These are phyloP conservation scores for Limnothrissa miodon DNA, from an alignment of 2,113 vertebrate species.

Conservation along the genomic window DNA sequence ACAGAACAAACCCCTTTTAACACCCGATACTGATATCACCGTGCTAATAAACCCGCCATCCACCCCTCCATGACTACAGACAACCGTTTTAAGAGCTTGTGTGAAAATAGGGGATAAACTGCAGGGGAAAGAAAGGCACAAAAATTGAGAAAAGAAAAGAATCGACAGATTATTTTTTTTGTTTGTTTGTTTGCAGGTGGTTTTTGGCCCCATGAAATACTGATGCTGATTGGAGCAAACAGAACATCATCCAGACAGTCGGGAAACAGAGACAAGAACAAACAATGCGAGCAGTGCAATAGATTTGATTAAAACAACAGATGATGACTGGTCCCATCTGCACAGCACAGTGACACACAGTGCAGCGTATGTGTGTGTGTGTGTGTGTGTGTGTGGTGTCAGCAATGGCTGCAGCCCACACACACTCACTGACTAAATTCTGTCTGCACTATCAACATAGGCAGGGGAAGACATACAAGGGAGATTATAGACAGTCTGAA, in stretches of 20 bases:
- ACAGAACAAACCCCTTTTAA: background rate
- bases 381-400: background rate
- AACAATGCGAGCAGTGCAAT: background rate
- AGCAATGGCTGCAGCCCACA: background rate
- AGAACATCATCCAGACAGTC: background rate
- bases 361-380: background rate
- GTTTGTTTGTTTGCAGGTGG: background rate
- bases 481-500: background rate
- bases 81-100: conserved; percentile 66
- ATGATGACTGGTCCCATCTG: background rate
- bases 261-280: background rate
- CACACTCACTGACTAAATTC: background rate
- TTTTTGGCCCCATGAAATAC: background rate
- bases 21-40: background rate
- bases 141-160: background rate
- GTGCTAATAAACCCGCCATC: background rate
- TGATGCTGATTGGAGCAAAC: background rate
- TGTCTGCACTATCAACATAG: background rate
- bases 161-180: background rate
- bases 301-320: background rate
- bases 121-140: background rate
- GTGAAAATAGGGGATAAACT: background rate
- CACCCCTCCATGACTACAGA: conserved; percentile 42
- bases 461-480: background rate
- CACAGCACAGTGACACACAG: background rate